Base-by-base conservation (phyloP, 2,797 vertebrate species). In the Pangasius krempfi region DNA sequence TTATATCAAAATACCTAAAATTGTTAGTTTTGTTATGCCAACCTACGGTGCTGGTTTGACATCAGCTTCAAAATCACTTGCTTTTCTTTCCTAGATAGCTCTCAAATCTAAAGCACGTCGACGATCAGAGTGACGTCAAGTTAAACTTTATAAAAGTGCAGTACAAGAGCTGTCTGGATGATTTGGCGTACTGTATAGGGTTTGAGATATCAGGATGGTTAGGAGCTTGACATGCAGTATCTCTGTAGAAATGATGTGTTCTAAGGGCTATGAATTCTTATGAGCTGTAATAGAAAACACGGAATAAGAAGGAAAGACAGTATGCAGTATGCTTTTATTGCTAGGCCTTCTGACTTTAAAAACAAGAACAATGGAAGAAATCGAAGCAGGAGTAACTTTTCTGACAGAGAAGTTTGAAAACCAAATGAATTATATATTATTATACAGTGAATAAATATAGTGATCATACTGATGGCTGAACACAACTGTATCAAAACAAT, bases 1-100 rank as follows among this genome's bases (percentile, higher is more conserved):
- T 87, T 82, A 56, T 87, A 73, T 81, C 86, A 87, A 81, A 87
- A 87, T 87, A 72, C 30, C 54, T 82, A 37, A 87, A 73, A 87
- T 81, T 70, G 78, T 82, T 87, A 73, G 56, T 86, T 86, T 87
- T 87, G 86, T 82, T 58, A 81, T 87, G 64, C 52, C 79, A 68
- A 68, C 76, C 79, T 47, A 58, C 27, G 22, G 87, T 47, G 70
- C 68, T 70, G 33, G 70, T 88, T 73, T 83, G 87, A 82, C 52
- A 73, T 82, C n/a, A 60, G 87, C 40, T 44, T 83, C 27, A 72
- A 75, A 83, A 83, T 58, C 33, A 8, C 76, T 47, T 30, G 62
- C 80, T 83, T 83, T 82, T 88, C 66, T 75, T 83, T 60, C 80
- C 70, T 33, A 20, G 66, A 82, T 73, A 83, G 75, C 68, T 76